Evolutionary conservation across 2,888 invertebrate species (phyloP).

Genomic region (Falcaria lacertinaria): DNA sequence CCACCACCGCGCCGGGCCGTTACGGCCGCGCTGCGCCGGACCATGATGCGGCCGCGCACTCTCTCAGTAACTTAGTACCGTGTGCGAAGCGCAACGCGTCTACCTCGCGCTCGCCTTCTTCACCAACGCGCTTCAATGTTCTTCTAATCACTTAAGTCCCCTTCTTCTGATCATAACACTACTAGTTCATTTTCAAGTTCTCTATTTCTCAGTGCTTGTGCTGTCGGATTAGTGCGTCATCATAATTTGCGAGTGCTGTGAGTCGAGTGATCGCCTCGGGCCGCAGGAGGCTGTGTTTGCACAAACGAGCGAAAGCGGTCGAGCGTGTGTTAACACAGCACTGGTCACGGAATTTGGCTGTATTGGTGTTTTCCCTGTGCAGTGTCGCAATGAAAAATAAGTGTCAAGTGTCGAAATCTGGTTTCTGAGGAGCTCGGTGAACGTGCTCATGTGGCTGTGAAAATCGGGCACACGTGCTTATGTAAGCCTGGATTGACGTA

Average conservation of each 20-base stretch:
- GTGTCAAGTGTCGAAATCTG: constrained; percentile 73
- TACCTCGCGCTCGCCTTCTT: constrained; percentile 10
- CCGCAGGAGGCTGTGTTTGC: constrained; percentile 46
- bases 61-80: constrained; percentile 32
- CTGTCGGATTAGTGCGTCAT: constrained; percentile 16
- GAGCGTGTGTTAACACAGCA: constrained; percentile 46
- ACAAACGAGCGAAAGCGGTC: constrained; percentile 66
- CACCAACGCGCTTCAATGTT: constrained; percentile 26
- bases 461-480: constrained; percentile 68
- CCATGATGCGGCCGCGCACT: constrained; percentile 19
- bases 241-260: constrained; percentile 20
- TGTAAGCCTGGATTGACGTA: constrained; percentile 61
- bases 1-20: constrained; percentile 8
- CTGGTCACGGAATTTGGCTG: constrained; percentile 50
- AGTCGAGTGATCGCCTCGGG: constrained; percentile 10
- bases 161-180: constrained; percentile 5
- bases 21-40: constrained; percentile 20
- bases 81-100: constrained; percentile 31
- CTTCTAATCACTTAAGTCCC: constrained; percentile 13
- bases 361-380: constrained; percentile 63
- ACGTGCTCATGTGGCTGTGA: constrained; percentile 57
- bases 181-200: constrained; percentile 4
- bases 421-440: constrained; percentile 63
- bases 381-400: constrained; percentile 73
- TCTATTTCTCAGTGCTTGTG: constrained; percentile 12